Base-by-base conservation (phyloP, 2,888 invertebrate genomes). In the Notodonta ziczac region DNA sequence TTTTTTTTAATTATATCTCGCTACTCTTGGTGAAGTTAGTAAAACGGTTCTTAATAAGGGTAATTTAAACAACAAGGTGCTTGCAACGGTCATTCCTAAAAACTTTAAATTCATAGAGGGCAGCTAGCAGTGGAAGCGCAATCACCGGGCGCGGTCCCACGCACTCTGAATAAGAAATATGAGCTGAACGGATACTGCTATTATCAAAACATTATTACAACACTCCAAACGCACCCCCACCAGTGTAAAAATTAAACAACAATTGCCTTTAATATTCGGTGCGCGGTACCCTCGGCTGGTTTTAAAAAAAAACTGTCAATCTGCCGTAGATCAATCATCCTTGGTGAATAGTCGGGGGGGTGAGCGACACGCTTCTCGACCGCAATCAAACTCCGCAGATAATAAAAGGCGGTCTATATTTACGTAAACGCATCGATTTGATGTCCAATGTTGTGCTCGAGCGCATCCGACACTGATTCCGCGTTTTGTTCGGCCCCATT, bases 121-220 rank as follows among this genome's bases (percentile, higher is more conserved):
- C 46, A 78, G 74, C 8, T 0, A 75, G 82, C 78, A 78, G 75
- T 73, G 78, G 72, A 75, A 69, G 69, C 78, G 77, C 81, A 85
- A 84, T 81, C 82, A 81, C 67, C 76, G 65, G 69, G 68, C 65
- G 59, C 61, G 67, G 65, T 93, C 93, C 93, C 93, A 93, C 93
- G 93, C 93, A 87, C 79, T 81, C 87, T 88, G 93, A 93, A 93
- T 93, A 91, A 92, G 93, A 93, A 93, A 93, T 90, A 92, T 86
- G 93, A 93, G 84, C 91, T 83, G 88, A 91, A 92, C 91, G 90
- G 93, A 93, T 92, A 93, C 91, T 84, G 78, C 93, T 90, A 93
- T 93, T 93, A 93, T 92, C 92, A 93, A 92, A 93, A 93, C 93
- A 92, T 93, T 93, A 93, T 93, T 93, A 93, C 93, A 92, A 92